Evolutionary conservation across 2,113 vertebrate species (phyloP), one percentile per base, ranked within the genome.

Genomic region (Felis chaus): DNA sequence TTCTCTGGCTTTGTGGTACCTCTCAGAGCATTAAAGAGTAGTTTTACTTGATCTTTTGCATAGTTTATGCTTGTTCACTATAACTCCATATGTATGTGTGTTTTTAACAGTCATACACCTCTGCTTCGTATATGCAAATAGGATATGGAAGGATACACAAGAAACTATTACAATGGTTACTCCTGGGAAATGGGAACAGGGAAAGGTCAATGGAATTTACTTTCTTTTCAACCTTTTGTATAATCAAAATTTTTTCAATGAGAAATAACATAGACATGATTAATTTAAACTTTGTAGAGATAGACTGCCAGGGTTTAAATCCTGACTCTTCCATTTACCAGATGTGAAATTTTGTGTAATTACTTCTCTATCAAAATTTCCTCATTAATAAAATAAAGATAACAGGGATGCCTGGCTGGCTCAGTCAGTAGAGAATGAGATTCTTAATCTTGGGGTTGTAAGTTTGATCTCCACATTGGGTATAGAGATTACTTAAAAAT

Each of bases 111-210:
- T 65, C 48, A 92, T 2, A 69, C 15, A 87, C 1, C 85, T 69
- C 36, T 85, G 25, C 48, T 83, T 39, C 80, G 2, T 50, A 74
- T 76, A 53, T 66, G 12, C 45, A 91, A 85, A 90, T 0, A 86
- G 25, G 6, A 84, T 65, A 9, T 80, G 13, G 23, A 90, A 89
- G 31, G 21, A 84, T 66, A 93, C 6, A 79, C 1, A 89, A 82
- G 48, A 92, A 96, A 95, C 29, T 89, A 80, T 66, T 45, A 90
- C 5, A 83, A n/a, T 25, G 33, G 63, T 85, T 85, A 87, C 73
- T 16, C 74, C 48, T 91, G 39, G 48, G 33, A 95, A 94, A 78
- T n/a, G 41, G 50, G 1, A 88, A 61, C n/a, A 55, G 68, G 48
- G 10, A 50, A 53, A 45, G 33, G 2, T 71, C 50, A 94, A 83